Evolutionary conservation across 2,797 vertebrate species (phyloP), one percentile per base, ranked within the genome.

Genomic region (Microctenopoma lineatum): DNA sequence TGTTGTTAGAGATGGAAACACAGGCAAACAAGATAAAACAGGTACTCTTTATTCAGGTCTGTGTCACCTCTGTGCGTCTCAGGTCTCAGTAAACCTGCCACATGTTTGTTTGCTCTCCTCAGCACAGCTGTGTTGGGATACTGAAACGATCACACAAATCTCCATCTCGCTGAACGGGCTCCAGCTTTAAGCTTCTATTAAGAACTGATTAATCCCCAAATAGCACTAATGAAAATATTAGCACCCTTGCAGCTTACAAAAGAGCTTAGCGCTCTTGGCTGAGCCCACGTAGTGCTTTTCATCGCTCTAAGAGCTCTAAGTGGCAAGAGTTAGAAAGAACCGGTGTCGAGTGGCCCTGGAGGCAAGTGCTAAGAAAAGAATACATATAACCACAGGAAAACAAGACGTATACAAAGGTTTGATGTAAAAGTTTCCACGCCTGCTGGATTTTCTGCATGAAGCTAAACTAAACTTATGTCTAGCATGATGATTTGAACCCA

Each of bases 181-280:
- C 5, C 64, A 9, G 44, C 50, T 65, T 55, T 27, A 41, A 57
- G 56, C 60, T 27, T 32, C 53, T 8, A 48, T 53, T 62, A 41
- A 47, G 39, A 65, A 64, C 60, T 21, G 50, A 73, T 68, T 34
- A 36, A 55, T 60, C 38, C 61, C 34, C 47, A 77, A 86, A 73
- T 48, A 77, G 70, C 38, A 13, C n/a, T 32, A 38, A 64, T 84
- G 48, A 73, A 86, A 84, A 71, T 59, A 71, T 42, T 39, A 61
- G 42, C 61, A 58, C 25, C 71, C 45, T 69, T 39, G 45, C 16
- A 65, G 70, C 54, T 70, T 38, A 53, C 65, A 41, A 72, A 32
- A 46, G 53, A 50, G 70, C 64, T 70, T 36, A 58, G 27, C 27
- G 46, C 25, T 38, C 16, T 29, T 57, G 45, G 66, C 10, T 1